Evolutionary conservation across 2,888 invertebrate genomes (phyloP).

Genomic region (Lithophane semibrunnea): DNA sequence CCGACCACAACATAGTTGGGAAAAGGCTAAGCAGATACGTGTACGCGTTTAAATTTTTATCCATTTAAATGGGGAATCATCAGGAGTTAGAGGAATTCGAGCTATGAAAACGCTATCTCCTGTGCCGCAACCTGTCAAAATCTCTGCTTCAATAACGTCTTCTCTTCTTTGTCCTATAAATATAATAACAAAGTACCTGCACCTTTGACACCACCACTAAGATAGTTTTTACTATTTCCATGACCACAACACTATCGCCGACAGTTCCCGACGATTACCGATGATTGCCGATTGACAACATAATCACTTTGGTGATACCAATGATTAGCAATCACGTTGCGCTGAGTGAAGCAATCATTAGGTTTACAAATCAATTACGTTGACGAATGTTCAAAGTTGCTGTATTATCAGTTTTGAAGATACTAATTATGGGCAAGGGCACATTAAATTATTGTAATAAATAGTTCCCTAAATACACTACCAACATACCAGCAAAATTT

Average conservation of each 20-base stretch:
- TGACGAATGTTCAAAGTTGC: neutral
- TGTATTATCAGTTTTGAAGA: neutral
- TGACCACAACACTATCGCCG: neutral
- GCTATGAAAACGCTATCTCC: no score
- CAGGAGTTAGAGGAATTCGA: no score
- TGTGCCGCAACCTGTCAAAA: no score
- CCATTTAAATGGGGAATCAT: no score
- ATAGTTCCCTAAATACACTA: neutral
- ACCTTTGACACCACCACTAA: no score
- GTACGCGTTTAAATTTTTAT: no score
- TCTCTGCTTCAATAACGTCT: no score
- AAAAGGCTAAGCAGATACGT: no score
- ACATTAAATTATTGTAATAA: no score
- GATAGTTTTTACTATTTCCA: no score
- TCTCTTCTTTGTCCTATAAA: no score
- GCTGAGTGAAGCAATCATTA: slow-evolving; percentile 22
- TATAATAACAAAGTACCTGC: neutral
- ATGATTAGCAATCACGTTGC: slow-evolving; percentile 38
- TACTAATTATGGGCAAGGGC: neutral
- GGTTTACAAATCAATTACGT: slow-evolving; percentile 13
- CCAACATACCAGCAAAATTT: neutral
- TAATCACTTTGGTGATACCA: slow-evolving; percentile 20
- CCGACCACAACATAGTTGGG: no score
- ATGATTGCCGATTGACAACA: slow-evolving; percentile 10
- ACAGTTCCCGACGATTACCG: slow-evolving; percentile 2